phyloP scores from a whole-genome alignment of 2,888 invertebrate species.

The Branchellion lobata region DNA sequence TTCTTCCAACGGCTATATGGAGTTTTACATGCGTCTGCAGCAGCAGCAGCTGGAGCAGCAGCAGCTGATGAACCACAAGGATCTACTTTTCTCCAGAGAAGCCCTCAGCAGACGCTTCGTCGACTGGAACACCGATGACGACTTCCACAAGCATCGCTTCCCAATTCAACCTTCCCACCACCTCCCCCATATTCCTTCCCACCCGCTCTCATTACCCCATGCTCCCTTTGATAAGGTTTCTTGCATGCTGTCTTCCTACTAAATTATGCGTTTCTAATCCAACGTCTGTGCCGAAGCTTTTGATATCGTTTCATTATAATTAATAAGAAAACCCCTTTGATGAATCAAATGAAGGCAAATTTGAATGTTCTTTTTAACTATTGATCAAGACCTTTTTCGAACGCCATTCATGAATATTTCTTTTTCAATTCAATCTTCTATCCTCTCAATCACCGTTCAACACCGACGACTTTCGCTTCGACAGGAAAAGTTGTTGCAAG shows the following conservation, averaged over 20 bases:
- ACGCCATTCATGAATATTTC: background rate
- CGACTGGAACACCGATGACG: background rate
- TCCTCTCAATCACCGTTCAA: background rate
- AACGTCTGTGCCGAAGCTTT: background rate
- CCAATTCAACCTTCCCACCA: background rate
- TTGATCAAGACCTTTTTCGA: background rate
- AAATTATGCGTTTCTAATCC: background rate
- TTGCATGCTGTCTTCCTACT: background rate
- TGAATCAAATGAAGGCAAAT: background rate
- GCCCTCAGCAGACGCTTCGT: background rate
- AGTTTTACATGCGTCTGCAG: constrained; percentile 20
- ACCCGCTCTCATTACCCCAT: background rate
- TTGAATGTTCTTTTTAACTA: background rate
- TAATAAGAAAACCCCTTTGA: constrained; percentile 16
- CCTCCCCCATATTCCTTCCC: background rate
- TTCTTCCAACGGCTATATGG: constrained; percentile 24
- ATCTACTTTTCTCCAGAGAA: background rate
- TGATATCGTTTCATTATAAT: constrained; percentile 13
- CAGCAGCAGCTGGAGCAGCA: constrained; percentile 33
- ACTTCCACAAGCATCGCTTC: background rate
- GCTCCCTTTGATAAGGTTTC: constrained; percentile 27
- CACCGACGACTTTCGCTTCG: too few relatives aligned
- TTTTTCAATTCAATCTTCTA: background rate
- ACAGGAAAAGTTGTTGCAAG: constrained; percentile 45
- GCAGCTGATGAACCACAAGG: background rate